Evolutionary conservation across 92 coral and sea anemone species (phyloP).

Genomic region (Ricordea florida): DNA sequence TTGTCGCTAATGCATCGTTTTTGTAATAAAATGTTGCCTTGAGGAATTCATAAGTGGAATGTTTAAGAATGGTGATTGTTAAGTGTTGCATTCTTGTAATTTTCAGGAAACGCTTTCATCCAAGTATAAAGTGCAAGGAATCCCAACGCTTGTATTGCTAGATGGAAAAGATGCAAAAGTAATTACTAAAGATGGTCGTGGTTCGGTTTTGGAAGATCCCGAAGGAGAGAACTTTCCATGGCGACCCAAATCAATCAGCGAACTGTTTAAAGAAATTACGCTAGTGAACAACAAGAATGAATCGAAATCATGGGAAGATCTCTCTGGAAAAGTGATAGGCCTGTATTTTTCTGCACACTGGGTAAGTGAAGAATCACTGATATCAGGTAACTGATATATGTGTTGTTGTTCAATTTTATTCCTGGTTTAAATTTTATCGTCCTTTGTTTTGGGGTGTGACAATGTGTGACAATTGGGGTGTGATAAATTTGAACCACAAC

Average conservation of each 20-base stretch:
- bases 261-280: slow-evolving; percentile 54
- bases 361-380: slow-evolving; percentile 73
- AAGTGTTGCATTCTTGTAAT: neutral
- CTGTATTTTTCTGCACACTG: slow-evolving; percentile 98
- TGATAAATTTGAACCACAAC: too few relatives aligned
- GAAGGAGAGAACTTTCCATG: slow-evolving; percentile 85
- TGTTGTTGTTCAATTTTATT: too few relatives aligned
- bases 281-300: slow-evolving; percentile 52
- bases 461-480: too few relatives aligned
- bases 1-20: too few relatives aligned
- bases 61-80: neutral
- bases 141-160: slow-evolving; percentile 88
- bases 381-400: too few relatives aligned
- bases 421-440: too few relatives aligned
- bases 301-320: slow-evolving; percentile 61
- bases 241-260: slow-evolving; percentile 73
- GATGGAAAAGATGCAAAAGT: slow-evolving; percentile 89
- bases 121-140: slow-evolving; percentile 87
- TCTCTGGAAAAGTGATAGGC: slow-evolving; percentile 83
- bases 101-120: slow-evolving; percentile 76
- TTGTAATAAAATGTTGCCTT: too few relatives aligned
- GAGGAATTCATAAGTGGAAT: neutral
- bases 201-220: slow-evolving; percentile 62
- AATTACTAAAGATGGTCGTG: slow-evolving; percentile 82
- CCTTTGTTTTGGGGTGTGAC: too few relatives aligned